Evolutionary conservation across 2,888 invertebrate genomes (phyloP).

Genomic region (Volucella zonaria): DNA sequence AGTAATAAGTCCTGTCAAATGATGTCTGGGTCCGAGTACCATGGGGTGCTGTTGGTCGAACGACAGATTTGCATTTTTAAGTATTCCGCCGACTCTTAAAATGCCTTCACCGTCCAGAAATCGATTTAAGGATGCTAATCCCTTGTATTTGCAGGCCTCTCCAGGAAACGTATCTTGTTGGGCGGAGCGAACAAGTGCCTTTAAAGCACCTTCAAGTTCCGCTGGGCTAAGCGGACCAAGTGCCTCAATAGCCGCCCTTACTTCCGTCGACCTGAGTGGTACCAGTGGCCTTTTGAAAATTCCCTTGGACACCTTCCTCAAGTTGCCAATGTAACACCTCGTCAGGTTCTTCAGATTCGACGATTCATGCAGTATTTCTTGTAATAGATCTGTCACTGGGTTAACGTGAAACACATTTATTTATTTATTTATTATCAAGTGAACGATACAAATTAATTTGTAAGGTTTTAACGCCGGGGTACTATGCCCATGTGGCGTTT

Average conservation of each 20-base stretch:
- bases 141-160: constrained; percentile 1
- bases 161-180: constrained; percentile 36
- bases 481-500: too few relatives aligned
- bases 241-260: neutral
- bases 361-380: too few relatives aligned
- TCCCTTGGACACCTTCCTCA: too few relatives aligned
- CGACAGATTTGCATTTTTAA: neutral
- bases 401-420: neutral
- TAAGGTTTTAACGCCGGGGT: too few relatives aligned
- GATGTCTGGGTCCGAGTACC: neutral
- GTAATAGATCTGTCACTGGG: neutral
- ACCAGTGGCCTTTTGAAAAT: too few relatives aligned
- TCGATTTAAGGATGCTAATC: neutral
- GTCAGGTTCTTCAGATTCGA: too few relatives aligned
- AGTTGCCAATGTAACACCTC: neutral
- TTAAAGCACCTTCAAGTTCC: too few relatives aligned
- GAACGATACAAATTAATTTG: too few relatives aligned
- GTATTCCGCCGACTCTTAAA: constrained; percentile 5
- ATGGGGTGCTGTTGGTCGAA: constrained; percentile 14
- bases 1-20: constrained; percentile 6
- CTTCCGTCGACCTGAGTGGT: too few relatives aligned
- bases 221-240: neutral
- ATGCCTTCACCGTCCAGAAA: constrained; percentile 5
- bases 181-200: neutral
- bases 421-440: too few relatives aligned